A percentile compares a stretch with the other conserved stretches of the same genome.
phyloP scores from a whole-genome alignment of 2,888 invertebrate species.

The Lathronympha strigana region DNA sequence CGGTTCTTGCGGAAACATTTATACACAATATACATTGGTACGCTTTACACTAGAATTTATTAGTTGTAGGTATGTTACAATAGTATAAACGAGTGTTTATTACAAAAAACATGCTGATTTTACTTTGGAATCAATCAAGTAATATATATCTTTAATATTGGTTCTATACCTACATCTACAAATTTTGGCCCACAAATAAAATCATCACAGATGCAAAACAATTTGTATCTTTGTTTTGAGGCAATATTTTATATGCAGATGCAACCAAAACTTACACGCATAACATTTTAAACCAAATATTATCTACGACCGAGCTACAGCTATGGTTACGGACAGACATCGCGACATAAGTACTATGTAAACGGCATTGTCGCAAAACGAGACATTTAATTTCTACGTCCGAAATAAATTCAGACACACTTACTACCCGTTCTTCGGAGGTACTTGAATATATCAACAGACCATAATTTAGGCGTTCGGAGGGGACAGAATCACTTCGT shows the following conservation, averaged over 20 bases:
- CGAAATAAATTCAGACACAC: slow-evolving; percentile 25
- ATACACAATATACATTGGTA: slow-evolving; percentile 31
- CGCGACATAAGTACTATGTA: slow-evolving; percentile 36
- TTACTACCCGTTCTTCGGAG: slow-evolving; percentile 36
- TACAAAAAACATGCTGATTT: slow-evolving; percentile 26
- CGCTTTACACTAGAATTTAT: slow-evolving; percentile 19
- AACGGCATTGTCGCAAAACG: slow-evolving; percentile 24
- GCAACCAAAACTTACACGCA: slow-evolving; percentile 27
- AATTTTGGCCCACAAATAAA: slow-evolving; percentile 41
- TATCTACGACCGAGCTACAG: slow-evolving; percentile 19
- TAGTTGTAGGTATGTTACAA: slow-evolving; percentile 15
- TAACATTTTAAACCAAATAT: slow-evolving; percentile 23
- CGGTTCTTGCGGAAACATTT: slow-evolving; percentile 16
- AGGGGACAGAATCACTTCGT: too few relatives aligned
- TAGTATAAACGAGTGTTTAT: slow-evolving; percentile 29
- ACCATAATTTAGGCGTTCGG: slow-evolving; percentile 32
- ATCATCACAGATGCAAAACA: slow-evolving; percentile 38
- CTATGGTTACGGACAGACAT: slow-evolving; percentile 37
- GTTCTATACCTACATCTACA: slow-evolving; percentile 38
- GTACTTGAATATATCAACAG: slow-evolving; percentile 35
- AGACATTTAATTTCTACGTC: slow-evolving; percentile 21
- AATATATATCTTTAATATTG: slow-evolving; percentile 33
- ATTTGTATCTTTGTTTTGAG: slow-evolving; percentile 29
- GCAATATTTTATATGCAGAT: slow-evolving; percentile 24
- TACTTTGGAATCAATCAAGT: slow-evolving; percentile 35